These are phyloP conservation scores for Diorhabda carinulata DNA, from an alignment of 1,140 invertebrate species.

Conservation along the genomic window DNA sequence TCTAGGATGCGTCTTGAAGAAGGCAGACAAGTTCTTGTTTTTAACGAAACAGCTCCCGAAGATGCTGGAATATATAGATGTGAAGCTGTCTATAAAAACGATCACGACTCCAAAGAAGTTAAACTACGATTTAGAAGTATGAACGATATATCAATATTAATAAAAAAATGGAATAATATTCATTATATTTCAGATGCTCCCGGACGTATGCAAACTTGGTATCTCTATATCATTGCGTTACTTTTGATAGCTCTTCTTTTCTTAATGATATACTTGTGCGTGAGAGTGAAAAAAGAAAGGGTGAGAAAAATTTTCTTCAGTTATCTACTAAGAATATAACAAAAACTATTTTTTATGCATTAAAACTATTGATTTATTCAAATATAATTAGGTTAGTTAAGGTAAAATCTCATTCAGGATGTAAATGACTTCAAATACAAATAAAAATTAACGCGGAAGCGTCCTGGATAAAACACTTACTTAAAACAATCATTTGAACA, in stretches of 20 bases:
- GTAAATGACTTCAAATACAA: too few species aligned
- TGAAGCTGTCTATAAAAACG: conserved; percentile 45
- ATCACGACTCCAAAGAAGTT: conserved; percentile 36
- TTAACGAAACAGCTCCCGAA: conserved; percentile 41
- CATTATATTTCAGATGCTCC: background rate
- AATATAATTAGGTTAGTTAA: too few species aligned
- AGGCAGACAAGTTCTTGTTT: conserved; percentile 39
- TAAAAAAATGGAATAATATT: background rate
- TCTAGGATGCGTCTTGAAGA: conserved; percentile 49
- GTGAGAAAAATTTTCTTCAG: conserved; percentile 37
- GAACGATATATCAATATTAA: conserved; percentile 13
- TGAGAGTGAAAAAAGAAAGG: conserved; percentile 58
- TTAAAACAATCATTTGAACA: too few species aligned
- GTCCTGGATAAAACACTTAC: too few species aligned
- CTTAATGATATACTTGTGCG: conserved; percentile 51
- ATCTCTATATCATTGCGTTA: background rate
- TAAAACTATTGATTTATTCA: too few species aligned
- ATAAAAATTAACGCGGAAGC: too few species aligned
- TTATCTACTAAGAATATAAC: too few species aligned
- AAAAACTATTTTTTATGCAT: too few species aligned
- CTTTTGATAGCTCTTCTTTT: background rate
- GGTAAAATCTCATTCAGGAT: too few species aligned
- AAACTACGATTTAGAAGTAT: conserved; percentile 45
- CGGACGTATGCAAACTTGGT: background rate
- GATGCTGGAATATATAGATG: conserved; percentile 50